Base-by-base conservation (phyloP, 2,888 invertebrate genomes). In the Theristus sp. region DNA sequence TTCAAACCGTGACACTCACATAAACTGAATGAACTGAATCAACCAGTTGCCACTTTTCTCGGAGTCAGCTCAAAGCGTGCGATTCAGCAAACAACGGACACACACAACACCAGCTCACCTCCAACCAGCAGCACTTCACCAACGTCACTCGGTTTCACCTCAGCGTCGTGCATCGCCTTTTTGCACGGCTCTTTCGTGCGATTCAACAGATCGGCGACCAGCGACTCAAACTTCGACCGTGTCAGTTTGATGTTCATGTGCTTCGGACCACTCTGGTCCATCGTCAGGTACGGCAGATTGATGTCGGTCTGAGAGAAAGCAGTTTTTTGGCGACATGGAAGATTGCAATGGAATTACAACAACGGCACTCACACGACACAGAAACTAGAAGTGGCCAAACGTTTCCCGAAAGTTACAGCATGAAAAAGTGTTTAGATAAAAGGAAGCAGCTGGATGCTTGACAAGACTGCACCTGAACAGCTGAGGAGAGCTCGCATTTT, bases 91-190 rank as follows among this genome's bases (percentile, higher is more conserved):
- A n/a, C n/a, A n/a, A n/a, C 38, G 10, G 38, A 38, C 17, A 17
- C 38, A 6, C 10, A 38, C 17, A 17, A 38, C 38, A 38, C 6
- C 28, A 54, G 22, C 54, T 22, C 27, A 54, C 96, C 98, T 61
- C 98, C 98, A 22, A 99, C 98, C 0, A 99, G 80, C 61, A 99
- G 78, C 46, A 99, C 93, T 73, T 99, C 98, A 0, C 90, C 91
- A 67, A 98, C 90, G 60, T 99, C 96, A 0, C 85, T 80, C 64
- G 90, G 85, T 62, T 85, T 80, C 1, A 93, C 86, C 75, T 93
- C 93, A 0, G 89, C 94, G 76, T 49, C 58, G 25, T 47, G 26
- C 61, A 93, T 77, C 1, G 93, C 94, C 71, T 89, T 88, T 76
- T 91, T 88, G 76, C 96, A 96, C 6, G 98, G 98, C 25, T 84